Evolutionary conservation across 2,113 vertebrate genomes (phyloP).

Genomic region (Coracopsis vasa): DNA sequence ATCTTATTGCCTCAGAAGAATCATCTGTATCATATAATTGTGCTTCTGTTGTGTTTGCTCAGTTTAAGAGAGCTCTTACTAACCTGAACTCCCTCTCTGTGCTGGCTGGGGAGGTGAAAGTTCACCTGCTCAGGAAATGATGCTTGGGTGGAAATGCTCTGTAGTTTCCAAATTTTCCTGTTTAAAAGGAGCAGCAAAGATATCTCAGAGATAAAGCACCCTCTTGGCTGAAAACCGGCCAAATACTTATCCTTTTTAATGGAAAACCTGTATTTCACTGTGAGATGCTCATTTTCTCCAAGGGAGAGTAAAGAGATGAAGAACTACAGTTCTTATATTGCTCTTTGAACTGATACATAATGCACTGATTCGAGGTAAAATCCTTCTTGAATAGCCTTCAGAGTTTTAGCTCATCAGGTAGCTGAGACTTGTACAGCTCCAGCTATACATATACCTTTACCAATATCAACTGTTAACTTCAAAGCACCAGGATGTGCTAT

Average conservation of each 20-base stretch:
- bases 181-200: not conserved
- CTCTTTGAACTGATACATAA: not conserved
- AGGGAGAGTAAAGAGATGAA: not conserved
- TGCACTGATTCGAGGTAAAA: not conserved
- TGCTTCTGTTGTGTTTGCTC: not conserved
- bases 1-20: not conserved
- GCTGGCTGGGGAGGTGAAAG: not conserved
- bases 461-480: too few species aligned
- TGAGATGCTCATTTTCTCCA: not conserved
- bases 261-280: not conserved
- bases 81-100: not conserved
- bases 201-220: not conserved
- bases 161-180: not conserved
- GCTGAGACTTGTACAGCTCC: not conserved
- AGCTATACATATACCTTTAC: not conserved
- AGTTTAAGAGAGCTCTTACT: not conserved
- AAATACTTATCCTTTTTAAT: not conserved
- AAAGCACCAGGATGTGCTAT: not conserved
- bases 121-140: not conserved
- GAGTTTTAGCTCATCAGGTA: not conserved
- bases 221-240: not conserved
- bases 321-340: not conserved
- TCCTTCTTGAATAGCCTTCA: not conserved
- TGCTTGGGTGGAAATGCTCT: not conserved
- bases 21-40: not conserved